Base-by-base conservation (phyloP, 1,140 invertebrate genomes). In the Yoshiicerus persimilis region DNA sequence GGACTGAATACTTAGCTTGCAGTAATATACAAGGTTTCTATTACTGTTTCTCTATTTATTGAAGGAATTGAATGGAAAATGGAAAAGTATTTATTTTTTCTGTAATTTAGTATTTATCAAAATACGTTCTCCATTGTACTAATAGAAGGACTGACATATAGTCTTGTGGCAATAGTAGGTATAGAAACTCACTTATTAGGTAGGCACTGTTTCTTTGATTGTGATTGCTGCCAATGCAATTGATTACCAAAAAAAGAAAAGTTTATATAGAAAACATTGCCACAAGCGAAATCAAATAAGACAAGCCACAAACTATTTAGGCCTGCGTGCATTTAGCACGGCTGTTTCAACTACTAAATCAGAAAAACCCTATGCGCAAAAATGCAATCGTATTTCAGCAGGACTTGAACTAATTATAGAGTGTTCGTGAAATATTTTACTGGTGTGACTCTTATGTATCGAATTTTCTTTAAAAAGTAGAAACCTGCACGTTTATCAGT, bases 181-280 rank as follows among this genome's bases (percentile, higher is more conserved):
- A n/a, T 27, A 77, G n/a, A 30, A 23, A 66, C 62, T 25, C 6
- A 66, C 62, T 66, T 25, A 66, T 30, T 25, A 66, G 23, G 25
- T 10, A 66, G 70, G 30, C 32, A 77, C 13, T 77, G 70, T n/a
- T 75, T 32, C 27, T 75, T 32, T 75, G 11, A 77, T 36, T 80
- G 75, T 36, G 70, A 36, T 77, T 77, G 70, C 32, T 77, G 25
- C 66, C 27, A 70, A 34, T 80, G 9, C n/a, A 80, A 34, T 80
- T 30, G 75, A 80, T 80, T 32, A 23, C 75, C 75, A 32, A 80
- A 80, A 80, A 80, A 80, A 34, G 75, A 80, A 80, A 80, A 80
- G 75, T 80, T 70, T 56, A 70, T 70, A 32, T 80, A 80, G 75
- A 80, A 80, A 80, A 80, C 75, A 80, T 80, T 80, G 75, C 75